A percentile compares a stretch with the other conserved stretches of the same genome.
phyloP scores from a whole-genome alignment of 2,113 vertebrate genomes.

The Urocitellus parryii region DNA sequence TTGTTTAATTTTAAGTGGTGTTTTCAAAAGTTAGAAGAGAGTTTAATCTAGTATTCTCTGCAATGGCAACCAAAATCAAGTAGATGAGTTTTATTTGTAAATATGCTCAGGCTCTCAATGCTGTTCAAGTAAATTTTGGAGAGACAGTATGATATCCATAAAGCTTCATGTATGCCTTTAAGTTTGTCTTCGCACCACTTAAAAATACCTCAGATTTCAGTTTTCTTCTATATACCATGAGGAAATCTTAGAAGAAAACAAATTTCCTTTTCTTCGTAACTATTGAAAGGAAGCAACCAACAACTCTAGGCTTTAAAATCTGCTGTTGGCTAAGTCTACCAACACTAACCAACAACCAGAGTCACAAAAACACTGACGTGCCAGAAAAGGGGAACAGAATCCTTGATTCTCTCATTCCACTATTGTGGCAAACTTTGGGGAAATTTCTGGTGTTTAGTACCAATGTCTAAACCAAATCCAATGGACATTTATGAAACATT shows the following conservation, averaged over 20 bases:
- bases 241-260: conserved; percentile 6
- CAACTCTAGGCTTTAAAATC: not conserved
- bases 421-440: not conserved
- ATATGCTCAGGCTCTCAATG: not conserved
- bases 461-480: conserved; percentile 22
- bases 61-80: not conserved
- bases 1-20: not conserved
- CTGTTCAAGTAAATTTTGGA: not conserved
- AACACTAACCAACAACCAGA: not conserved
- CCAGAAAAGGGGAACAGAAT: not conserved
- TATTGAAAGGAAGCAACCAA: not conserved
- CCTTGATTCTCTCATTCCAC: not conserved
- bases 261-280: conserved; percentile 25
- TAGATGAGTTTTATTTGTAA: not conserved
- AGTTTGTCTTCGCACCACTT: not conserved
- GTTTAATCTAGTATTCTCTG: not conserved
- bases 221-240: not conserved
- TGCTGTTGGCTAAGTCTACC: not conserved
- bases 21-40: not conserved
- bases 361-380: not conserved
- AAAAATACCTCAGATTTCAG: conserved; percentile 25
- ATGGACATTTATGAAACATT: not conserved
- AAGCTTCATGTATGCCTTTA: conserved; percentile 11
- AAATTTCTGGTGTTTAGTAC: not conserved
- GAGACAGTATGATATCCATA: not conserved